Evolutionary conservation across 2,113 vertebrate genomes (phyloP).

Genomic region (Falcunculus frontatus): DNA sequence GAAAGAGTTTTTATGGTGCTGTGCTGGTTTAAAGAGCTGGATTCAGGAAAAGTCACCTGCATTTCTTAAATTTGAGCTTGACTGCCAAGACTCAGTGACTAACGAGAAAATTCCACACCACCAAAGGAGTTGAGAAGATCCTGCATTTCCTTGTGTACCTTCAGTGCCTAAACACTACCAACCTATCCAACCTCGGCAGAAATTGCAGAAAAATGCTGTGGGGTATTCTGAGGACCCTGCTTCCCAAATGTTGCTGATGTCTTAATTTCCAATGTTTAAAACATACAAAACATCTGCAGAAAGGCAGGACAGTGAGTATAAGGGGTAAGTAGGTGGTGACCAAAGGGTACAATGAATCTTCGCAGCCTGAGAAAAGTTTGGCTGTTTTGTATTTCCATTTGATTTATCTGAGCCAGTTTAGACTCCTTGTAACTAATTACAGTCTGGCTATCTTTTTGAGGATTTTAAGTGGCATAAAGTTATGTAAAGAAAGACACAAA

Average conservation of each 20-base stretch:
- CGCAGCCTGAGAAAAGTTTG: not conserved
- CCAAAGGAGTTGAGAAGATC: not conserved
- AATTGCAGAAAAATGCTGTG: not conserved
- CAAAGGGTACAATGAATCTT: not conserved
- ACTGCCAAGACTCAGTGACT: not conserved
- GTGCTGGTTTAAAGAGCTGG: not conserved
- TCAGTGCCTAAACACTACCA: not conserved
- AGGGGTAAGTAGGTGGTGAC: not conserved
- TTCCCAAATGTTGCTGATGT: not conserved
- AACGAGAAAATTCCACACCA: not conserved
- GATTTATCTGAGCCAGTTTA: not conserved
- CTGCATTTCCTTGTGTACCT: not conserved
- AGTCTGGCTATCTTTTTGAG: not conserved
- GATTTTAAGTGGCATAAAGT: not conserved
- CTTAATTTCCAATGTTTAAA: not conserved
- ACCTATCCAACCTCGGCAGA: not conserved
- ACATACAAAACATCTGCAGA: not conserved
- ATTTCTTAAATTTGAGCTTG: not conserved
- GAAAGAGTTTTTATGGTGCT: not conserved
- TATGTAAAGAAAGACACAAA: not conserved
- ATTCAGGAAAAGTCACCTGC: not conserved
- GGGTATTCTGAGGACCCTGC: not conserved
- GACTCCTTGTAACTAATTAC: not conserved
- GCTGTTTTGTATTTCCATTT: not conserved
- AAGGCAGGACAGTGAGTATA: not conserved